Evolutionary conservation across 92 coral and sea anemone species (phyloP), one percentile per base, ranked within the genome.

Genomic region (Heteractis magnifica): DNA sequence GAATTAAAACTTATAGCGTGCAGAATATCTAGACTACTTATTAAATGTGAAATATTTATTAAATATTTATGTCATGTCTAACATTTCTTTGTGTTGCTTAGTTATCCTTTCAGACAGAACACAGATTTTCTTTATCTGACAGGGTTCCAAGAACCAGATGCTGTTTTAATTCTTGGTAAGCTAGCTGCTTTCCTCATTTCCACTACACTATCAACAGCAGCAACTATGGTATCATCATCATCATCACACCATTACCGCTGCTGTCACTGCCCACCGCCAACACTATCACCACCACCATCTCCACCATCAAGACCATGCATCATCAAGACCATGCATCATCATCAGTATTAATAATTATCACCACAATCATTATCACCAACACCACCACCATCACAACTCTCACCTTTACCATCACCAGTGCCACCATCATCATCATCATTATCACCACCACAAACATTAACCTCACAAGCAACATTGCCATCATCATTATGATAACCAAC

Each of bases 81-180:
- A 62, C 70, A 52, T 20, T 84, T 14, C 44, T 83, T 21, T 15
- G 23, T 75, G 8, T 74, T 83, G 55, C 56, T 52, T 76, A 96
- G 98, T 72, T 96, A 90, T 85, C 95, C 98, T 23, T 94, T 96
- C 79, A 79, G 98, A 77, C 99, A 96, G 85, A 94, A 94, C 85
- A 92, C 94, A 79, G 94, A 96, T 85, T 96, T 96, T 76, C 88
- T 96, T 13, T 96, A 96, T 80, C 87, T 96, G 41, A 96, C 99
- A 41, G 99, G 99, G 44, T 96, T 88, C 82, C 98, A 94, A 84
- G 98, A 92, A 84, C 97, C 99, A 59, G 99, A 96, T 90, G 89
- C 97, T 86, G 95, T 94, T 76, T 87, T 96, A 71, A 83, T 94
- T 20, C 84, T 96, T 82, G 98, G 99, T 92, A 84, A 88, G 91